Percentiles rank a stretch among this genome's conserved stretches.
Conservation (phyloP, 2,888 invertebrate genomes). For the Parthenolecanium corni region DNA sequence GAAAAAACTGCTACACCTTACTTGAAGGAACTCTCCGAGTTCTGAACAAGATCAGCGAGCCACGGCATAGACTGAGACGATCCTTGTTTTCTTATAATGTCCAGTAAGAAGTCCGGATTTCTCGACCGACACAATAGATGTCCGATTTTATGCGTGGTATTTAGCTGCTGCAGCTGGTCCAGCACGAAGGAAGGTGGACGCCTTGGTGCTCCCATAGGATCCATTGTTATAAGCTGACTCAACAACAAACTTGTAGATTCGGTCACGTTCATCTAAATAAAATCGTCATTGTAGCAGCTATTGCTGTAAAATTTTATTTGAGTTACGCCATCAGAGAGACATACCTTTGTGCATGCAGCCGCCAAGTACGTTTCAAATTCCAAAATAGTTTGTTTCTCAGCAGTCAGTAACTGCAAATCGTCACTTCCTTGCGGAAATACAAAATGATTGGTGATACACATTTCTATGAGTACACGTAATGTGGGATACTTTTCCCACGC, state of each 20-base stretch:
- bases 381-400: slow-evolving; percentile 66
- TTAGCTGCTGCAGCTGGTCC: slow-evolving; percentile 66
- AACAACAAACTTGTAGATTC: slow-evolving; percentile 78
- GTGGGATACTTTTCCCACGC: slow-evolving; percentile 88
- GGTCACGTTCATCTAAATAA: slow-evolving; percentile 55
- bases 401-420: slow-evolving; percentile 52
- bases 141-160: slow-evolving; percentile 68
- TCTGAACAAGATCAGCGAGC: slow-evolving; percentile 86
- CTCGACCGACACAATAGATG: slow-evolving; percentile 78
- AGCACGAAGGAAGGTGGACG: slow-evolving; percentile 65
- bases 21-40: slow-evolving; percentile 72
- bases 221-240: slow-evolving; percentile 67
- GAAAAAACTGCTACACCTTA: slow-evolving; percentile 35
- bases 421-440: slow-evolving; percentile 56
- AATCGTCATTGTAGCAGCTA: neutral
- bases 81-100: slow-evolving; percentile 77
- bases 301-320: neutral
- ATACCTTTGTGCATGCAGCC: slow-evolving; percentile 67
- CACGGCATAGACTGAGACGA: slow-evolving; percentile 92
- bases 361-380: slow-evolving; percentile 88
- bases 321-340: neutral
- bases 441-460: slow-evolving; percentile 84
- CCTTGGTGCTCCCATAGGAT: slow-evolving; percentile 70
- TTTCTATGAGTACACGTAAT: slow-evolving; percentile 81
- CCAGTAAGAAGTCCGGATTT: slow-evolving; percentile 81